Evolutionary conservation across 2,888 invertebrate genomes (phyloP).

Genomic region (Cosmia pyralina): DNA sequence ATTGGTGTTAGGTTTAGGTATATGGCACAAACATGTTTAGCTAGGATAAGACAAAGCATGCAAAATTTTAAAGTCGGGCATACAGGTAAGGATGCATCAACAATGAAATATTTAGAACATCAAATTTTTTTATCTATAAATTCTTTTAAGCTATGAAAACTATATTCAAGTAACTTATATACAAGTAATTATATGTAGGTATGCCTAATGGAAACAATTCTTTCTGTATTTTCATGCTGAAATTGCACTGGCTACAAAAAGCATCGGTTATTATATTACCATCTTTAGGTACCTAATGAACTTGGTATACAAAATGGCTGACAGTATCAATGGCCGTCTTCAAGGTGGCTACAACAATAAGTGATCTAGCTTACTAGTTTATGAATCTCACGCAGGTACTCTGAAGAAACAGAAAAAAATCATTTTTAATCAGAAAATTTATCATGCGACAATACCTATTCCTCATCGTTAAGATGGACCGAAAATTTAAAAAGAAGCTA

Average conservation of each 20-base stretch:
- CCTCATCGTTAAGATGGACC: not conserved
- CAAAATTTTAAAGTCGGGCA: no score
- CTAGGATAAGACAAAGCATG: no score
- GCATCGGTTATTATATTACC: not conserved
- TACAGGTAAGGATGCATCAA: no score
- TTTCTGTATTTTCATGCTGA: not conserved
- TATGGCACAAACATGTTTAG: no score
- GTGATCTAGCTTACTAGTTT: not conserved
- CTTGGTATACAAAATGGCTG: not conserved
- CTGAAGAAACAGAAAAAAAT: not conserved
- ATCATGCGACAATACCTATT: not conserved
- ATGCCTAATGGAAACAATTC: no score
- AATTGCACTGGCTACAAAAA: not conserved
- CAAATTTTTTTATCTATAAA: no score
- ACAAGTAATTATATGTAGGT: no score
- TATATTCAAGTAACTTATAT: no score
- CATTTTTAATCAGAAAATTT: not conserved
- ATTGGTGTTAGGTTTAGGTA: no score
- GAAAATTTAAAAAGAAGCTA: constrained; percentile 1
- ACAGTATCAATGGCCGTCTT: not conserved
- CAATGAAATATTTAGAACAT: no score
- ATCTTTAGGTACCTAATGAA: not conserved
- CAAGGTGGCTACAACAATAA: not conserved
- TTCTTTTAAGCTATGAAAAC: no score
- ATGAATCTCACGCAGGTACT: not conserved